Evolutionary conservation across 2,797 vertebrate genomes (phyloP), one percentile per base, ranked within the genome.

Genomic region (Phaenicophaeus curvirostris): DNA sequence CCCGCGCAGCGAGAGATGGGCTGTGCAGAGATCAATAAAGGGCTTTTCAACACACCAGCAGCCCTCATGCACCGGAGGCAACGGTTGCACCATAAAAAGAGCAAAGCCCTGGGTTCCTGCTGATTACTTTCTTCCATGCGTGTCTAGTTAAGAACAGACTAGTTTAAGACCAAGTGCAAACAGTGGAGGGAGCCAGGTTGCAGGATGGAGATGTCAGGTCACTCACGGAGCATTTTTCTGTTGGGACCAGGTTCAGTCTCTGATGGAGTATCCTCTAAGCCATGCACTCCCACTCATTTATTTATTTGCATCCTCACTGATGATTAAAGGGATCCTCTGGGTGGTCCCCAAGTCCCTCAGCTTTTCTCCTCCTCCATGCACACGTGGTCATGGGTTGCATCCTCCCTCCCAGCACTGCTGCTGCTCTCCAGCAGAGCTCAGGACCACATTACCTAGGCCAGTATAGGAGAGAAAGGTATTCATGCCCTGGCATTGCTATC

Each of bases 401-500:
- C 57, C 44, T 67, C 18, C 18, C 42, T 65, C 48, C 42, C 69
- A 48, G 85, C 37, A 9, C 37, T 12, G 73, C 69, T 50, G 83
- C 41, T 24, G 42, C 42, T 44, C 42, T 44, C 42, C 67, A 27
- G 73, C 53, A 74, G 63, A 59, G 55, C 68, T 53, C 50, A 46
- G 90, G 51, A 37, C 28, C 7, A 0, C 4, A 0, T 15, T 16
- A 51, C 20, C 27, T 37, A 6, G 3, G 24, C 1, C 14, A 3
- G 16, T 11, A 55, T 9, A 55, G 53, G 18, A n/a, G 39, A 81
- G 57, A 39, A 44, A 85, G 24, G 6, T 39, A 23, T 3, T 57
- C 24, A 8, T 28, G 15, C 6, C n/a, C 57, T 44, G n/a, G 23
- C 18, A 9, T 30, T 48, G 39, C 28, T 50, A 7, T 27, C 54